These are phyloP conservation scores for Pardosa pseudoannulata DNA, from an alignment of 2,888 invertebrate species.

Conservation along the genomic window DNA sequence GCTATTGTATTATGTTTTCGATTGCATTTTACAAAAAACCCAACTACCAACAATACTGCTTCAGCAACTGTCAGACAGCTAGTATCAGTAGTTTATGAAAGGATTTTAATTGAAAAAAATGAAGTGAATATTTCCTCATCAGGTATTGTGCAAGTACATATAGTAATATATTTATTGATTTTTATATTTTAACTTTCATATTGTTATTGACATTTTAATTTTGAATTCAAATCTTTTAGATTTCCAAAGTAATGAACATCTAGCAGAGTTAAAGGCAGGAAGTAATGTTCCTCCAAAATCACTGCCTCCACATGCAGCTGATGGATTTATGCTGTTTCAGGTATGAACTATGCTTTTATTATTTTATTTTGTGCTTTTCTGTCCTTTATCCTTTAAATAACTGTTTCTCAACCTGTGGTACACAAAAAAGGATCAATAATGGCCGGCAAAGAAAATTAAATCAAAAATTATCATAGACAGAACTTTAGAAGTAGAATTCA, in stretches of 20 bases:
- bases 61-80: conserved; percentile 98
- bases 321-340: conserved; percentile 96
- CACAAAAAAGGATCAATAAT: too few species aligned
- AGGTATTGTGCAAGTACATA: too few species aligned
- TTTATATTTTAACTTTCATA: too few species aligned
- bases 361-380: too few species aligned
- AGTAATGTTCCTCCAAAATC: conserved; percentile 88
- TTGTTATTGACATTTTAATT: background rate
- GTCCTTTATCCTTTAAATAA: too few species aligned
- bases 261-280: conserved; percentile 86
- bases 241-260: conserved; percentile 23
- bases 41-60: conserved; percentile 96
- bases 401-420: too few species aligned
- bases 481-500: too few species aligned
- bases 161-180: too few species aligned
- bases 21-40: conserved; percentile 95
- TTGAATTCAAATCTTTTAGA: background rate
- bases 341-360: too few species aligned
- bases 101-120: conserved; percentile 80
- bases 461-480: too few species aligned
- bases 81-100: conserved; percentile 92
- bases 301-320: conserved; percentile 90
- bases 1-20: conserved; percentile 96
- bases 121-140: too few species aligned
- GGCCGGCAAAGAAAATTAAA: too few species aligned